Conservation (phyloP, 2,113 vertebrate genomes). For the Nerophis lumbriciformis region DNA sequence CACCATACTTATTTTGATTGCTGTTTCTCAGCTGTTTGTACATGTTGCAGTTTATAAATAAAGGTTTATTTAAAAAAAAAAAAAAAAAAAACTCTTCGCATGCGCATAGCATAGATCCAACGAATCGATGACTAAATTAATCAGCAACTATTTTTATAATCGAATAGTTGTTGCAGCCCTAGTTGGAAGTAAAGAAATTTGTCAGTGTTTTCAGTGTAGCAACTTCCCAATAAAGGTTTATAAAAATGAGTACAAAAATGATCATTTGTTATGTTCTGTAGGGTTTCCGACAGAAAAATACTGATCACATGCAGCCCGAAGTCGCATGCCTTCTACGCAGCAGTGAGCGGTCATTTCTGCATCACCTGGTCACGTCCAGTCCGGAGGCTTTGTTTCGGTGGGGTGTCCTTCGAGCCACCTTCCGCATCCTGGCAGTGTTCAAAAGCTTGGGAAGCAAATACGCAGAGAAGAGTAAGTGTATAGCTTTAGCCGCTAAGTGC, state of each 20-base stretch:
- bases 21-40: too few relatives aligned
- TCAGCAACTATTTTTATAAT: too few relatives aligned
- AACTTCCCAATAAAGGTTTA: too few relatives aligned
- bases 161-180: too few relatives aligned
- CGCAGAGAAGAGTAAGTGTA: slow-evolving; percentile 49
- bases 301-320: slow-evolving; percentile 88
- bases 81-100: too few relatives aligned
- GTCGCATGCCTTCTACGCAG: slow-evolving; percentile 84
- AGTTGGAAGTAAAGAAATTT: too few relatives aligned
- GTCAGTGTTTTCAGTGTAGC: too few relatives aligned
- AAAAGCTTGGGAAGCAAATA: slow-evolving; percentile 69
- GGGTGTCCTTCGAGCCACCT: slow-evolving; percentile 83
- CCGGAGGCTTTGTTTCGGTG: slow-evolving; percentile 90
- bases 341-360: slow-evolving; percentile 82
- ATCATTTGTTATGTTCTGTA: slow-evolving; percentile 37
- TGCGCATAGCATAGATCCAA: too few relatives aligned
- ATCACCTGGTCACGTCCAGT: slow-evolving; percentile 84
- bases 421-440: slow-evolving; percentile 80
- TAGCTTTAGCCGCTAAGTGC: neutral
- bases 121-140: too few relatives aligned
- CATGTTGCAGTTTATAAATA: too few relatives aligned
- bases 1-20: too few relatives aligned
- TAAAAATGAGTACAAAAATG: slow-evolving; percentile 1
- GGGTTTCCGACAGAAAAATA: slow-evolving; percentile 92
- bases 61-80: too few relatives aligned